A percentile compares a stretch with the other conserved stretches of the same genome.
Evolutionary conservation across 1,140 invertebrate species (phyloP).

Genomic region (Euwallacea similis): DNA sequence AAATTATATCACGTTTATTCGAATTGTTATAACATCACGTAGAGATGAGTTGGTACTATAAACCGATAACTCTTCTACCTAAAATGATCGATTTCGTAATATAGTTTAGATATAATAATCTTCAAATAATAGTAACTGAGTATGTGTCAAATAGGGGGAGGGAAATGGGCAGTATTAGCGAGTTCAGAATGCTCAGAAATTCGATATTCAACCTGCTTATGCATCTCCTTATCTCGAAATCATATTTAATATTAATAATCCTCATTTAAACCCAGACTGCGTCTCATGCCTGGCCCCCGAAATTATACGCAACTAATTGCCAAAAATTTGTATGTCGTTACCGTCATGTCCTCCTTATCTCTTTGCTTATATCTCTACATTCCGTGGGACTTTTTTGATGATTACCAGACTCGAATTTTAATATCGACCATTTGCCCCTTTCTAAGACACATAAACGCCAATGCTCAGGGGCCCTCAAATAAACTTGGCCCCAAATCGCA

Average conservation of each 20-base stretch:
- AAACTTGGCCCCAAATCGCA: neutral
- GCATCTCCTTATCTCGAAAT: no score
- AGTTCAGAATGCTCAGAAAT: no score
- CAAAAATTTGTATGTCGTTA: constrained; percentile 19
- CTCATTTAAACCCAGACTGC: constrained; percentile 10
- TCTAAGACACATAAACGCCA: neutral
- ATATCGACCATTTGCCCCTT: neutral
- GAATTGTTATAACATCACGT: no score
- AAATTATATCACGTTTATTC: no score
- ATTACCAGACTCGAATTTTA: constrained; percentile 4
- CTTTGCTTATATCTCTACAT: neutral
- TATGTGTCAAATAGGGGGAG: no score
- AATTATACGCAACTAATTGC: constrained; percentile 14
- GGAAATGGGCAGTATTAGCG: no score
- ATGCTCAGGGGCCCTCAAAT: neutral
- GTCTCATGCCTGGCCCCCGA: neutral
- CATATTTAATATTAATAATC: constrained; percentile 6
- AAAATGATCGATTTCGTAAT: no score
- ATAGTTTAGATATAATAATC: no score
- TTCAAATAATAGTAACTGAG: no score
- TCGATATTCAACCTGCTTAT: no score
- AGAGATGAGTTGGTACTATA: no score
- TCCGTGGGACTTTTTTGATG: constrained; percentile 16
- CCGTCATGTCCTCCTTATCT: constrained; percentile 8
- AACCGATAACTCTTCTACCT: no score